Percentiles rank a stretch among this genome's conserved stretches.
phyloP scores from a whole-genome alignment of 2,113 vertebrate species.

The Pipa parva region DNA sequence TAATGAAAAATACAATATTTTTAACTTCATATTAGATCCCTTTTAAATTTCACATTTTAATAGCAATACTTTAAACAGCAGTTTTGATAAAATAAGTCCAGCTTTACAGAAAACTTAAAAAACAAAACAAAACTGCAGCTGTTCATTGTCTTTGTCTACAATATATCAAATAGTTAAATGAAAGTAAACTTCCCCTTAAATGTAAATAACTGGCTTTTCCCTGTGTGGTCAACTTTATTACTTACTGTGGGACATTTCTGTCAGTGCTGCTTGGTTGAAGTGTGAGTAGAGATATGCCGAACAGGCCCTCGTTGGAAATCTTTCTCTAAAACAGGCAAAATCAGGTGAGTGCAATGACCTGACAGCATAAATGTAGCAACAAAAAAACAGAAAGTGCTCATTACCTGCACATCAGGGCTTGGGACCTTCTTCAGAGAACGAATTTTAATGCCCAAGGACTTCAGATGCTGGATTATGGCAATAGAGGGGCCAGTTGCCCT shows the following conservation, averaged over 20 bases:
- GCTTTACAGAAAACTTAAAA: too few relatives aligned
- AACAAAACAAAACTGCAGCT: too few relatives aligned
- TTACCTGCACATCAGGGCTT: conserved; percentile 18
- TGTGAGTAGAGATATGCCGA: conserved; percentile 47
- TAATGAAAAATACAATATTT: too few relatives aligned
- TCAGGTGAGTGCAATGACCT: background rate
- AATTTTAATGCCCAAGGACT: conserved; percentile 14
- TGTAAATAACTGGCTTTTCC: too few relatives aligned
- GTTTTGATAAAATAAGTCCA: too few relatives aligned
- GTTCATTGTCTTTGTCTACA: too few relatives aligned
- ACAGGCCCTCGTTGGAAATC: background rate
- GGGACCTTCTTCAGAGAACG: conserved; percentile 6
- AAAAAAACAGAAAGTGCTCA: background rate
- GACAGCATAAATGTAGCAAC: background rate
- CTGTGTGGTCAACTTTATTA: too few relatives aligned
- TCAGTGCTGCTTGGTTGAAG: conserved; percentile 44
- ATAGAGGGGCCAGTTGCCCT: background rate
- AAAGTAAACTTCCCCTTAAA: too few relatives aligned
- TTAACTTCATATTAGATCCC: too few relatives aligned
- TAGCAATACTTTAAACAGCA: too few relatives aligned
- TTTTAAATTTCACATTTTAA: too few relatives aligned
- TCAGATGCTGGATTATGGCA: conserved; percentile 22
- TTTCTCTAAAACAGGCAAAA: conserved; percentile 40
- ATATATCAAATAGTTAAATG: too few relatives aligned
- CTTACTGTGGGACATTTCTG: conserved; percentile 54